Evolutionary conservation across 1,140 invertebrate species (phyloP).

Genomic region (Diprion similis): DNA sequence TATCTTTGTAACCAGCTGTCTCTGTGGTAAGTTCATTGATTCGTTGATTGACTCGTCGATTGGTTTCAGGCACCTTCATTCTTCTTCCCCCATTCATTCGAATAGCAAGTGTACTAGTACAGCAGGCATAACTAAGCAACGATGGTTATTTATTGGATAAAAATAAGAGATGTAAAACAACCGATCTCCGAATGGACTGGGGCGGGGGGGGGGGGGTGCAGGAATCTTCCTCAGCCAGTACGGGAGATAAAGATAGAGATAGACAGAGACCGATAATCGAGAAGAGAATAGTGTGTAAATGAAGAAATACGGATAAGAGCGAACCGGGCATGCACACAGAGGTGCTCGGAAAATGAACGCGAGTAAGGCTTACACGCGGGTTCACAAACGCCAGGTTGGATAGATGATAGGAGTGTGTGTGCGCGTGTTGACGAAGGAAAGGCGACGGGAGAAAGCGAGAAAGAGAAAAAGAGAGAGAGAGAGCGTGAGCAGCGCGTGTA

Average conservation of each 20-base stretch:
- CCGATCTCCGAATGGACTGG: too few relatives aligned
- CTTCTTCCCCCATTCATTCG: not conserved
- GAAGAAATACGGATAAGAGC: constrained; percentile 23
- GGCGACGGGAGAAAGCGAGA: constrained; percentile 19
- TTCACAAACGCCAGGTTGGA: too few relatives aligned
- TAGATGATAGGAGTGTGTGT: too few relatives aligned
- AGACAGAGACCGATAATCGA: not conserved
- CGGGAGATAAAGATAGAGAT: constrained; percentile 17
- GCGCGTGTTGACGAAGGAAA: constrained; percentile 12
- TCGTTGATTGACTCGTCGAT: too few relatives aligned
- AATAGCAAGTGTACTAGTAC: not conserved
- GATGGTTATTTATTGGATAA: not conserved
- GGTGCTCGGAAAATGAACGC: too few relatives aligned
- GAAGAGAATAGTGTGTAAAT: constrained; percentile 6
- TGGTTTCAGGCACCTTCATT: not conserved
- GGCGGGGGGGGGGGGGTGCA: too few relatives aligned
- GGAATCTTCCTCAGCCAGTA: too few relatives aligned
- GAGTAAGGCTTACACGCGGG: too few relatives aligned
- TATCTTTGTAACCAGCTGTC: too few relatives aligned
- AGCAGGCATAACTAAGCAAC: not conserved
- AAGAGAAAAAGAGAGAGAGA: constrained; percentile 8
- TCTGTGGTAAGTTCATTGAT: too few relatives aligned
- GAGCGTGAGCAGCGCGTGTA: too few relatives aligned
- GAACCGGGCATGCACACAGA: not conserved
- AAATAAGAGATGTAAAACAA: not conserved